Percentiles rank a stretch among this genome's conserved stretches.
Conservation (phyloP, 2,888 invertebrate species). For the Oxytorus armatus region DNA sequence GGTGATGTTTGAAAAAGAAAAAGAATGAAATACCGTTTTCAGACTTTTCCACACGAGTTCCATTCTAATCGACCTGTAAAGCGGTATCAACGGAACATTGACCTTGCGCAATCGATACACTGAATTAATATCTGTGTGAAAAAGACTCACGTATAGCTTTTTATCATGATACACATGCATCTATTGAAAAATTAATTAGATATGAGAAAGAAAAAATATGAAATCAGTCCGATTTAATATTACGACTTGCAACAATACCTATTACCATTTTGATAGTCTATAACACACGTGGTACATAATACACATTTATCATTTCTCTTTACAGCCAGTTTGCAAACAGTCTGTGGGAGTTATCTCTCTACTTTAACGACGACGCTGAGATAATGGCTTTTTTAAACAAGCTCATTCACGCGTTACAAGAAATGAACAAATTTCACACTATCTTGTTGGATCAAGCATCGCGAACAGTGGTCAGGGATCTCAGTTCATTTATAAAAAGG, state of each 20-base stretch:
- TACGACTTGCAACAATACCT: neutral
- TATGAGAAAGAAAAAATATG: neutral
- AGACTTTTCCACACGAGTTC: conserved; percentile 25
- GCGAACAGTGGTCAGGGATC: conserved; percentile 95
- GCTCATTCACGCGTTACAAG: conserved; percentile 92
- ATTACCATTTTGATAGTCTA: too few species aligned
- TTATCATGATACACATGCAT: conserved; percentile 10
- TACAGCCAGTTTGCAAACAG: conserved; percentile 93
- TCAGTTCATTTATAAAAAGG: conserved; percentile 95
- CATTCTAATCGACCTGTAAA: neutral
- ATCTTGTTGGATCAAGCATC: conserved; percentile 96
- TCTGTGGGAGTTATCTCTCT: conserved; percentile 94
- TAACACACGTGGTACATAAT: neutral
- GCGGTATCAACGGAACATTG: conserved; percentile 27
- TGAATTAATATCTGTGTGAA: conserved; percentile 10
- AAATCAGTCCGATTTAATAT: neutral
- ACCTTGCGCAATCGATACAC: conserved; percentile 8
- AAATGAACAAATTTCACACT: conserved; percentile 97
- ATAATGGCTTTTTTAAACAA: conserved; percentile 92
- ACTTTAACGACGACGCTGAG: conserved; percentile 93
- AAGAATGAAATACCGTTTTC: conserved; percentile 4
- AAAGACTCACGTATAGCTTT: neutral
- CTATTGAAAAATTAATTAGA: neutral
- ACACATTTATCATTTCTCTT: conserved; percentile 70
- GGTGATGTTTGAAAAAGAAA: conserved; percentile 4